These are phyloP conservation scores for Brachionus asplanchnoidis DNA, from an alignment of 1,140 invertebrate species.

Conservation along the genomic window DNA sequence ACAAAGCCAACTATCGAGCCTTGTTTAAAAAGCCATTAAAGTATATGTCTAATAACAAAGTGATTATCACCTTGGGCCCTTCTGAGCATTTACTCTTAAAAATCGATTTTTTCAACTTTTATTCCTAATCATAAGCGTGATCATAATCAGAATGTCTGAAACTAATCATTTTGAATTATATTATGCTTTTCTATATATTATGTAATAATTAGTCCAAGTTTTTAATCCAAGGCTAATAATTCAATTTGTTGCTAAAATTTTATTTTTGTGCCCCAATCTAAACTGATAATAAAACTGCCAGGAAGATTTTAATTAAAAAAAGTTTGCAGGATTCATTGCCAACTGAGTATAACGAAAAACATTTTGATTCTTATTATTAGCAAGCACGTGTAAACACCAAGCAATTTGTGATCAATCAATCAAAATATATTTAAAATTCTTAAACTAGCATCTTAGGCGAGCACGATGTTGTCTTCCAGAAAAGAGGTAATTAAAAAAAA, in stretches of 20 bases:
- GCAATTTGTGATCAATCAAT: conserved; percentile 16
- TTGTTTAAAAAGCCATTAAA: not conserved
- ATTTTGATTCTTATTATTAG: not conserved
- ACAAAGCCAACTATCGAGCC: not conserved
- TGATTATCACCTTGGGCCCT: not conserved
- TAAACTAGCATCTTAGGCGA: not conserved
- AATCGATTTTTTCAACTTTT: not conserved
- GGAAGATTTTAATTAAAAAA: not conserved
- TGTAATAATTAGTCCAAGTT: not conserved
- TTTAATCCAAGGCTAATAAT: not conserved
- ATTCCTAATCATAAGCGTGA: not conserved
- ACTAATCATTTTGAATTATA: not conserved
- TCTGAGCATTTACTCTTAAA: not conserved
- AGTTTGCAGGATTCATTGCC: not conserved
- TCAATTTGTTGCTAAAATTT: not conserved
- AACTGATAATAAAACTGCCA: not conserved
- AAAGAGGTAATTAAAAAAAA: not conserved
- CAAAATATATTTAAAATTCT: not conserved
- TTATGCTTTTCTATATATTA: not conserved
- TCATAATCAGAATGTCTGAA: not conserved
- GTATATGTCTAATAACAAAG: not conserved
- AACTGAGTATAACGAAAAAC: not conserved
- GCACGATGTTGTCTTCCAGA: not conserved
- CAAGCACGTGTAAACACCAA: not conserved
- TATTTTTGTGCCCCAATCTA: not conserved